Conservation (phyloP, 2,113 vertebrate genomes). For the Micromys minutus region DNA sequence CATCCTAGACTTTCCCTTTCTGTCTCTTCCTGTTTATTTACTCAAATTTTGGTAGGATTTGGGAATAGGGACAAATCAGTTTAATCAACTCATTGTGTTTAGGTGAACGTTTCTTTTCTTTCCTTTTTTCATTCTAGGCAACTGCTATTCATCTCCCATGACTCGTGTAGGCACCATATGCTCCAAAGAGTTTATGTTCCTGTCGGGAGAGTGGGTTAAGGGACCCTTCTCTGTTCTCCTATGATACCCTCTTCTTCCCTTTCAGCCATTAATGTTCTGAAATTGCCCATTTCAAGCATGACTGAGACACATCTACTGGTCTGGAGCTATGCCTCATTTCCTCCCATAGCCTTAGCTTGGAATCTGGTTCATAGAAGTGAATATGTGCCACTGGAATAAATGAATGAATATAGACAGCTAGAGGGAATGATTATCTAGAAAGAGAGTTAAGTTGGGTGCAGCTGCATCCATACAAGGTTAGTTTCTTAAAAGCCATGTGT, state of each 20-base stretch:
- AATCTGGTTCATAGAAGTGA: conserved; percentile 39
- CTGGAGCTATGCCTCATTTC: conserved; percentile 20
- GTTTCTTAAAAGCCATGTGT: conserved; percentile 35
- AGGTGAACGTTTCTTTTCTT: conserved; percentile 49
- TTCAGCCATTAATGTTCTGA: not conserved
- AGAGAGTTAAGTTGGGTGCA: conserved; percentile 44
- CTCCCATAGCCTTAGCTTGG: not conserved
- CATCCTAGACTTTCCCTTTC: conserved; percentile 25
- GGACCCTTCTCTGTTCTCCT: conserved; percentile 43
- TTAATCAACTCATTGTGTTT: conserved; percentile 58
- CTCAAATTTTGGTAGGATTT: conserved; percentile 54
- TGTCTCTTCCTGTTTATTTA: conserved; percentile 46
- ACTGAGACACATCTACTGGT: not conserved
- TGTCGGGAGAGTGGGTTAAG: not conserved
- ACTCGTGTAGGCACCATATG: conserved; percentile 49
- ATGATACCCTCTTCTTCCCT: conserved; percentile 39
- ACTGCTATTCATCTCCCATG: conserved; percentile 37
- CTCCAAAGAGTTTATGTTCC: conserved; percentile 62
- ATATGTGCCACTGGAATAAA: conserved; percentile 33
- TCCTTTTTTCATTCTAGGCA: conserved; percentile 62
- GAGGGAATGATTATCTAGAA: conserved; percentile 23
- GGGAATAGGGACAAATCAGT: conserved; percentile 41
- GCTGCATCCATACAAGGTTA: not conserved
- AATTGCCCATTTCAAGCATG: conserved; percentile 49
- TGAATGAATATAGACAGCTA: conserved; percentile 51